Conservation (phyloP, 2,888 invertebrate genomes). For the Dasypogon diadema region DNA sequence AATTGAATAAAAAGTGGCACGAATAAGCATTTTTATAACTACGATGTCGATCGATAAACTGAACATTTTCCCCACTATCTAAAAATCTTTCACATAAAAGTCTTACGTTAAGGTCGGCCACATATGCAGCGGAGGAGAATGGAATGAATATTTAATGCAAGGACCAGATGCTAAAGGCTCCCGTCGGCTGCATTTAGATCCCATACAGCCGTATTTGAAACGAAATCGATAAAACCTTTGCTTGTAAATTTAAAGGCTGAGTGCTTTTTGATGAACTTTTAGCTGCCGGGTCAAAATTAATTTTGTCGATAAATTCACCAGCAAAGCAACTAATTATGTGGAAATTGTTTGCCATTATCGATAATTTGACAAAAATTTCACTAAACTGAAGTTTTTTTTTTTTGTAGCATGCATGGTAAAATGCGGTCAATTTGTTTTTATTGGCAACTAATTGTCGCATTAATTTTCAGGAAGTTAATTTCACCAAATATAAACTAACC, state of each 20-base stretch:
- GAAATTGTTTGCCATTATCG: conserved; percentile 42
- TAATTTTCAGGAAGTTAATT: too few relatives aligned
- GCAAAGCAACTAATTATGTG: conserved; percentile 54
- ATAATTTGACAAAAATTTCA: conserved; percentile 23
- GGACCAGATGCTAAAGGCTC: conserved; percentile 48
- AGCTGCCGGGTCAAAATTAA: conserved; percentile 43
- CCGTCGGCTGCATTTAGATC: conserved; percentile 27
- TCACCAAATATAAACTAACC: too few relatives aligned
- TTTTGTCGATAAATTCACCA: conserved; percentile 48
- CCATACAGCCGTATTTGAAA: conserved; percentile 17
- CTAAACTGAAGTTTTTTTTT: conserved; percentile 3
- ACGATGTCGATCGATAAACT: neutral
- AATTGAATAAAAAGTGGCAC: too few relatives aligned
- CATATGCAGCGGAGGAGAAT: conserved; percentile 52
- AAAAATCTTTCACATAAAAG: neutral
- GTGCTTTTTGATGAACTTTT: conserved; percentile 39
- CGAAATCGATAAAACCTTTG: conserved; percentile 41
- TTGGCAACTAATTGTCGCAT: too few relatives aligned
- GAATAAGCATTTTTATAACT: neutral
- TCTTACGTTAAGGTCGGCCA: conserved; percentile 37
- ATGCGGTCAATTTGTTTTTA: too few relatives aligned
- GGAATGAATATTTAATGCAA: conserved; percentile 53
- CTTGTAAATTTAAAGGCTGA: conserved; percentile 29
- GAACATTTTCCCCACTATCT: neutral
- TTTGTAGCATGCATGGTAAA: too few relatives aligned